A percentile compares a stretch with the other conserved stretches of the same genome.
Evolutionary conservation across 1,140 invertebrate genomes (phyloP).

Genomic region (honey bee (Apis mellifera)): Amel_HAv3.1 CM009942.2:7554001-7554500

Average conservation of each 20-base stretch:
- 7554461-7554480: conserved; percentile 2
- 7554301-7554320: conserved; percentile 29
- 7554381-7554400: conserved; percentile 35
- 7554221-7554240: conserved; percentile 8
- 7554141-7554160: too few relatives aligned
- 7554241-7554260: conserved; percentile 34
- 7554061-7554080: too few relatives aligned
- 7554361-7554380: conserved; percentile 14
- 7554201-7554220: background rate
- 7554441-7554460: conserved; percentile 44
- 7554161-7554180: too few relatives aligned
- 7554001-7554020: too few relatives aligned
- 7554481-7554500: conserved; percentile 11
- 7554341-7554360: conserved; percentile 44
- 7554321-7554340: conserved; percentile 10
- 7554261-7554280: conserved; percentile 36
- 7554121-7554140: too few relatives aligned
- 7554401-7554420: conserved; percentile 34
- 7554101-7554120: too few relatives aligned
- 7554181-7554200: background rate
- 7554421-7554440: conserved; percentile 53
- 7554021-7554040: too few relatives aligned
- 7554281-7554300: conserved; percentile 25
- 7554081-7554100: too few relatives aligned
- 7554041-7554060: too few relatives aligned